A percentile compares a stretch with the other conserved stretches of the same genome.
Evolutionary conservation across 2,888 invertebrate species (phyloP).

Genomic region (Pristionchus fissidentatus): DNA sequence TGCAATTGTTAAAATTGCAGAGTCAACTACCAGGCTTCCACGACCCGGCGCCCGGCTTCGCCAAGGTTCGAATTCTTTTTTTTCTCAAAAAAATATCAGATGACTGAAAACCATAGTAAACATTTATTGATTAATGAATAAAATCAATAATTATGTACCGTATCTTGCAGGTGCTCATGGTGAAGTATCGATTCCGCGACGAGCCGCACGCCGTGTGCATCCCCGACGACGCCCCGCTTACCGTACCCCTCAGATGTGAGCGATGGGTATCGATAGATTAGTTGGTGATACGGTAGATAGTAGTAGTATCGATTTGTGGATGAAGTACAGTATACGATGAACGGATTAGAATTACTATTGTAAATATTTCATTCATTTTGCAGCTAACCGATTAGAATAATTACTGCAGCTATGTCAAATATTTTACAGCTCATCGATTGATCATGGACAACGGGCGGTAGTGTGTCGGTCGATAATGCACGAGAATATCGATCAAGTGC

Average conservation of each 20-base stretch:
- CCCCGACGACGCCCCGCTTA: slow-evolving; percentile 80
- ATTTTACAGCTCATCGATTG: slow-evolving; percentile 24
- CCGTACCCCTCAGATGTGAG: slow-evolving; percentile 46
- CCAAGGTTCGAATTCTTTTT: slow-evolving; percentile 82
- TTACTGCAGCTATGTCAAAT: background rate
- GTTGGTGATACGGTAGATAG: background rate
- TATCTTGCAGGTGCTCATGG: slow-evolving; percentile 38
- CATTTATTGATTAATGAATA: background rate
- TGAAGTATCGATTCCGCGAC: slow-evolving; percentile 85
- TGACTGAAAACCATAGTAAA: background rate
- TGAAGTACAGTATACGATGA: too few relatives aligned
- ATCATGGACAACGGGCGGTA: slow-evolving; percentile 33
- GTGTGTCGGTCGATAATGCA: background rate
- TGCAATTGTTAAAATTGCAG: slow-evolving; percentile 80
- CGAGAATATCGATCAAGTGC: slow-evolving; percentile 28
- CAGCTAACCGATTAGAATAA: background rate
- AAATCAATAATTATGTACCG: background rate
- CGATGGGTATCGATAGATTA: background rate
- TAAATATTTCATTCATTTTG: too few relatives aligned
- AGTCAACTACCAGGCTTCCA: slow-evolving; percentile 95
- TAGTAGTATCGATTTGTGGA: too few relatives aligned
- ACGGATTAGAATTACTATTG: too few relatives aligned
- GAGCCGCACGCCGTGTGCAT: slow-evolving; percentile 86
- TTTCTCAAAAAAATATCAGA: background rate
- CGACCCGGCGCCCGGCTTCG: slow-evolving; percentile 91